Evolutionary conservation across 23 tunicate genomes (phyloP), one percentile per base, ranked within the genome.

Genomic region (Oikopleura dioica): DNA sequence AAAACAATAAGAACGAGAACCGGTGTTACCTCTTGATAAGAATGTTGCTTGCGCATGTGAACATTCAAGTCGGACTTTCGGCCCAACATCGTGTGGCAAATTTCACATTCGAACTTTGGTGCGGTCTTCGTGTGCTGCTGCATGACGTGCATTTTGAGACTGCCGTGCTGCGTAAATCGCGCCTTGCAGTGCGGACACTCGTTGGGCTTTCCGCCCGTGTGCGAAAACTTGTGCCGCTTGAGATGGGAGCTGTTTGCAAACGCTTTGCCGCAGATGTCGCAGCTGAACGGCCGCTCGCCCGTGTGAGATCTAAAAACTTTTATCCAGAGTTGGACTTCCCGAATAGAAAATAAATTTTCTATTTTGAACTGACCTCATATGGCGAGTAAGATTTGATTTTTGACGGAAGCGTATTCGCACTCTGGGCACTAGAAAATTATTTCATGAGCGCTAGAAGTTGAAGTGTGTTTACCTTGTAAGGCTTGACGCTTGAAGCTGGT

Each of bases 121-220:
- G 97, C 97, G 24, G 97, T 91, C 58, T 91, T 91, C 2, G 91
- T 79, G 67, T 91, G 97, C 69, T 91, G 97, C 69, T 91, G 97
- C 92, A 83, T 83, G 76, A 91, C 87, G 69, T 91, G 97, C 97
- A 91, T 63, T 63, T 91, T 91, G 1, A 91, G 94, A 59, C 88
- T 83, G 51, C 97, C 97, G 35, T 85, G 87, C 78, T 92, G 99
- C 0, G 99, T 92, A 63, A 92, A 92, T 4, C 99, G 82, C 51
- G 87, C 95, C 37, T 86, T 55, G 82, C 99, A 92, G 30, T 92
- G 87, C 21, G 99, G 99, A 78, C 99, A 92, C 68, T 92, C 85
- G 63, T 85, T 86, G 12, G 99, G 99, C 51, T 92, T 92, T 69
- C 86, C 99, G 0, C 99, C 99, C 37, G 99, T 92, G 82, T 92